Base-by-base conservation (phyloP, 2,797 vertebrate genomes). In the Parauchenoglanis ngamensis region DNA sequence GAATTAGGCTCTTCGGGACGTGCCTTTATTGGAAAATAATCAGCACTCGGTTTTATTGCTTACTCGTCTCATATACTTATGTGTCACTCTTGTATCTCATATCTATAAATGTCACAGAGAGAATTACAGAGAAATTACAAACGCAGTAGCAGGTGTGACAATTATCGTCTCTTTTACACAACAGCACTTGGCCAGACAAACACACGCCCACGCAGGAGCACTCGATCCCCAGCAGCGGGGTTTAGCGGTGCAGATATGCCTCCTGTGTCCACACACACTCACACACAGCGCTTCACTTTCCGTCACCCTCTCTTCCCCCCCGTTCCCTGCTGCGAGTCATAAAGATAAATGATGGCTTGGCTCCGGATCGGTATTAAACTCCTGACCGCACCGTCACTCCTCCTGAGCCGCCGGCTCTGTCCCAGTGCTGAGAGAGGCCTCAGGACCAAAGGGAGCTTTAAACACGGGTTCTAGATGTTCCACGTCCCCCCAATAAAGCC, bases 281-380 rank as follows among this genome's bases (percentile, higher is more conserved):
- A 77, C n/a, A 35, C 31, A 59, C 0, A 28, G 31, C 57, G 44
- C 75, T 65, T 76, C 67, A 68, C 83, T 59, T 70, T 86, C 65
- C 68, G 13, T 85, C 83, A 63, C 75, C 67, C 89, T 88, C 44
- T 70, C 85, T 83, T 83, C 25, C 76, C 57, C 67, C 75, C 31
- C 59, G 63, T 77, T 86, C 44, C 61, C 44, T 89, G 56, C 77
- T 49, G 54, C n/a, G 67, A 89, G 86, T 90, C 91, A 90, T 90
- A 87, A 90, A 88, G 88, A 91, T 90, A 87, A 91, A 91, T 91
- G 83, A 88, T 83, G 80, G 75, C 86, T 44, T 19, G 75, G 54
- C 87, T 89, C 73, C 31, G 81, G 86, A 84, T 89, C 68, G 68
- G 80, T 86, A 79, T 88, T 87, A 89, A 90, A 89, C 88, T 85